Evolutionary conservation across 2,888 invertebrate species (phyloP).

Genomic region (Agrochola lota): DNA sequence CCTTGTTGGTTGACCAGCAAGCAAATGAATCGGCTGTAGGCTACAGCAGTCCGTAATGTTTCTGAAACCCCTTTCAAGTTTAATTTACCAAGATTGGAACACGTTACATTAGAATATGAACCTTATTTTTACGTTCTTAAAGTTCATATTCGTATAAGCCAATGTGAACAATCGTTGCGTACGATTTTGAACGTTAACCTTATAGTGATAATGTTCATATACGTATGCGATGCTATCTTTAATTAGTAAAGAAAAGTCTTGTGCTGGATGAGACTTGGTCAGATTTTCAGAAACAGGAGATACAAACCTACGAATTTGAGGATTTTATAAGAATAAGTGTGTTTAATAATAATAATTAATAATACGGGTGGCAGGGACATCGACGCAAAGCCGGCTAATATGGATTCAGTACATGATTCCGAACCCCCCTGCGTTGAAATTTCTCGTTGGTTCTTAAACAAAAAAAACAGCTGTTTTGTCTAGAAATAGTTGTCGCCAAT

Average conservation of each 20-base stretch:
- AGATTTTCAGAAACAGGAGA: not conserved
- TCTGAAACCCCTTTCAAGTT: not conserved
- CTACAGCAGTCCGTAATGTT: not conserved
- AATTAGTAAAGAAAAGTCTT: not conserved
- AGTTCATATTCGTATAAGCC: not conserved
- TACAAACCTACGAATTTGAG: not conserved
- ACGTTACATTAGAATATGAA: not conserved
- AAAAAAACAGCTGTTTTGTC: no score
- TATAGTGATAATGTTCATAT: not conserved
- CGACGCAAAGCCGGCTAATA: no score
- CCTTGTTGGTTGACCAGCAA: not conserved
- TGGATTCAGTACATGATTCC: no score
- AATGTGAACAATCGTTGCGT: not conserved
- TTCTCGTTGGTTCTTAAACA: no score
- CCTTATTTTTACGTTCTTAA: accelerated
- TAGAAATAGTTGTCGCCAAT: no score
- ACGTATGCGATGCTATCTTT: not conserved
- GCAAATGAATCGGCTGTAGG: not conserved
- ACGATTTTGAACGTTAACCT: not conserved
- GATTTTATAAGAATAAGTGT: not conserved
- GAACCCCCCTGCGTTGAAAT: no score
- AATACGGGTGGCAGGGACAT: no score
- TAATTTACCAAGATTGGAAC: no score
- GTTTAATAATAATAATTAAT: not conserved
- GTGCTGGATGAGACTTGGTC: not conserved